Evolutionary conservation across 2,113 vertebrate species (phyloP).

Genomic region (Odontesthes bonariensis): DNA sequence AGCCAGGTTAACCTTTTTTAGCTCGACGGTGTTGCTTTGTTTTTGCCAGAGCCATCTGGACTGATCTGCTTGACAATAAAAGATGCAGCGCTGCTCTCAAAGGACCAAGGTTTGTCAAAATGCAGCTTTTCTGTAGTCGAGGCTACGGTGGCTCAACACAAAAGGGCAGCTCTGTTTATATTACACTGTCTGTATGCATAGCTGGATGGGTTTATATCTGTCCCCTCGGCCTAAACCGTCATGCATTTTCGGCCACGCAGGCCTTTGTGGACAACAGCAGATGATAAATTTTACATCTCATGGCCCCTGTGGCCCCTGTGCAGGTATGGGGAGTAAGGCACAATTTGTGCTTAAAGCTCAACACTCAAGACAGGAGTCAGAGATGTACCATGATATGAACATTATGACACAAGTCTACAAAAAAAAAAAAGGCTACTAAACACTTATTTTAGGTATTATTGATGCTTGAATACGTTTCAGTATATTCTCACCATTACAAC

Average conservation of each 20-base stretch:
- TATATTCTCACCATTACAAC: not conserved
- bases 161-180: not conserved
- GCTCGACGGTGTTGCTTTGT: not conserved
- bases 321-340: not conserved
- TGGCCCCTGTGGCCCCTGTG: not conserved
- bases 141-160: not conserved
- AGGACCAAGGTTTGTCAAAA: not conserved
- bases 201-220: not conserved
- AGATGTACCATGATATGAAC: too few species aligned
- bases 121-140: not conserved
- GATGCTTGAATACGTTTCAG: not conserved
- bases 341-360: not conserved
- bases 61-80: not conserved
- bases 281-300: slow-evolving; percentile 2
- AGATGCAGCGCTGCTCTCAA: not conserved
- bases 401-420: too few species aligned
- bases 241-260: not conserved
- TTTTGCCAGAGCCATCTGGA: not conserved
- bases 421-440: too few species aligned
- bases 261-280: not conserved
- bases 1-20: not conserved
- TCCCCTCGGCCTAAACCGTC: not conserved
- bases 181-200: not conserved
- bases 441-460: not conserved
- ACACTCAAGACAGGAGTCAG: not conserved